Conservation (phyloP, 1,140 invertebrate genomes). For the Hestina assimilis region DNA sequence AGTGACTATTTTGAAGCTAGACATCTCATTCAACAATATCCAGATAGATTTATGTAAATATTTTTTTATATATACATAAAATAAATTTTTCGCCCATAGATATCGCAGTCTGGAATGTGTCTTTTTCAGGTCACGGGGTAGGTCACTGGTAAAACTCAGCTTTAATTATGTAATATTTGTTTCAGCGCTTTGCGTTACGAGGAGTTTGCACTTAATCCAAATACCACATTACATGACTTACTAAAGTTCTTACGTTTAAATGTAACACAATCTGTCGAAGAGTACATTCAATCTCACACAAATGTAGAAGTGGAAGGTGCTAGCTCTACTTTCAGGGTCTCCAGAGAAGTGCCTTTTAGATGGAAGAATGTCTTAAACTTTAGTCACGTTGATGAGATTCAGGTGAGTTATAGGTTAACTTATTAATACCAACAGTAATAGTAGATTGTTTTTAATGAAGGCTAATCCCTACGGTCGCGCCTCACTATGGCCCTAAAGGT, state of each 20-base stretch:
- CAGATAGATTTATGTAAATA: slow-evolving; percentile 84
- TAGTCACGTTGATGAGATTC: slow-evolving; percentile 84
- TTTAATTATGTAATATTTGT: slow-evolving; percentile 8
- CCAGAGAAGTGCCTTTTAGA: slow-evolving; percentile 89
- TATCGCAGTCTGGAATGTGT: too few relatives aligned
- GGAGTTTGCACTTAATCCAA: slow-evolving; percentile 88
- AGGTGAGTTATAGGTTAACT: slow-evolving; percentile 74
- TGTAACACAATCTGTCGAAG: slow-evolving; percentile 83
- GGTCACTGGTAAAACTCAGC: too few relatives aligned
- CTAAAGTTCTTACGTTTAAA: slow-evolving; percentile 88
- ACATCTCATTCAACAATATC: slow-evolving; percentile 83
- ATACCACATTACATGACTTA: slow-evolving; percentile 83
- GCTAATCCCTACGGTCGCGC: too few relatives aligned
- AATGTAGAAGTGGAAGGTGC: slow-evolving; percentile 87
- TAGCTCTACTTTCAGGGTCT: slow-evolving; percentile 90
- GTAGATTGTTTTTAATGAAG: too few relatives aligned
- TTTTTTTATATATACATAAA: too few relatives aligned
- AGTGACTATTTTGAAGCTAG: slow-evolving; percentile 89
- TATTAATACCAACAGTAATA: too few relatives aligned
- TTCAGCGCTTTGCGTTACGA: slow-evolving; percentile 90
- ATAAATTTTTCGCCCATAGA: too few relatives aligned
- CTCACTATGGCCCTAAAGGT: too few relatives aligned
- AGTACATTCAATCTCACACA: slow-evolving; percentile 90
- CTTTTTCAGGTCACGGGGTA: too few relatives aligned
- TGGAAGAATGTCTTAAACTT: slow-evolving; percentile 88